Evolutionary conservation across 1,140 invertebrate genomes (phyloP).

Genomic region (Cheumatopsyche charites): DNA sequence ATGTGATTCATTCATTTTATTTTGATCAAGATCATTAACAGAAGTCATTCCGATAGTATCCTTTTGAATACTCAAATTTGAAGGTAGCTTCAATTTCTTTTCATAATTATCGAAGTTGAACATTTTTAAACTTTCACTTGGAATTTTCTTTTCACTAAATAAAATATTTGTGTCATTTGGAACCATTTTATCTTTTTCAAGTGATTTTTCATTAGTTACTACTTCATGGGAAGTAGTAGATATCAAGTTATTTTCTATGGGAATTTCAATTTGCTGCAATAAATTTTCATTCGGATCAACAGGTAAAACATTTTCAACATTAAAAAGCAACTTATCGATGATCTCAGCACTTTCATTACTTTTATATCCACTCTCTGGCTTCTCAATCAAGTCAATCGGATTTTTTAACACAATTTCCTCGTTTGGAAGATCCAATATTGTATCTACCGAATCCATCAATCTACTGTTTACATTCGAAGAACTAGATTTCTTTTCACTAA

Average conservation of each 20-base stretch:
- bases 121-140: slow-evolving; percentile 55
- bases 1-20: slow-evolving; percentile 57
- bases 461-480: background rate
- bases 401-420: slow-evolving; percentile 40
- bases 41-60: slow-evolving; percentile 59
- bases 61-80: slow-evolving; percentile 52
- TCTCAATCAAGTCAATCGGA: slow-evolving; percentile 44
- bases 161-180: slow-evolving; percentile 9
- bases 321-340: slow-evolving; percentile 45
- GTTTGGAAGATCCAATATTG: slow-evolving; percentile 46
- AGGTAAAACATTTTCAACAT: slow-evolving; percentile 34
- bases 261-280: slow-evolving; percentile 17
- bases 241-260: slow-evolving; percentile 23
- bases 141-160: slow-evolving; percentile 14
- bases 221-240: background rate
- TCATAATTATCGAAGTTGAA: slow-evolving; percentile 62
- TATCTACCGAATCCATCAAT: slow-evolving; percentile 28
- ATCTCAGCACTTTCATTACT: slow-evolving; percentile 48
- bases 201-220: background rate
- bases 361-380: slow-evolving; percentile 47
- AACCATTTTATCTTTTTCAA: background rate
- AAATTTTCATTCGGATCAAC: slow-evolving; percentile 9
- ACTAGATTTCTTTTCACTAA: background rate
- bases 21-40: slow-evolving; percentile 57
- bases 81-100: slow-evolving; percentile 51